A percentile compares a stretch with the other conserved stretches of the same genome.
Evolutionary conservation across 2,888 invertebrate genomes (phyloP).

Genomic region (Ptilodon capucinus): DNA sequence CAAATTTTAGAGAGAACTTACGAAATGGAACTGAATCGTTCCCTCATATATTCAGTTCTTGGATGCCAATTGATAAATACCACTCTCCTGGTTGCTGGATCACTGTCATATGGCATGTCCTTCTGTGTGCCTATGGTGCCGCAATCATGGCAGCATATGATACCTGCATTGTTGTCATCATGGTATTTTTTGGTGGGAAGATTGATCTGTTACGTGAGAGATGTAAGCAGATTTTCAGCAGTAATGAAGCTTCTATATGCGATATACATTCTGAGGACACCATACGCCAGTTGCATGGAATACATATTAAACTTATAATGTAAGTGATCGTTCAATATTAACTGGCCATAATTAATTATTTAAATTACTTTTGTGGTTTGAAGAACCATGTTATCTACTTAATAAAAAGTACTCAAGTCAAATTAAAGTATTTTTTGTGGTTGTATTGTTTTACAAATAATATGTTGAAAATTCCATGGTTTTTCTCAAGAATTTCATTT

Average conservation of each 20-base stretch:
- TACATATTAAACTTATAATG: conserved; percentile 57
- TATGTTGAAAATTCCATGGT: too few species aligned
- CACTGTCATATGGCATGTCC: conserved; percentile 54
- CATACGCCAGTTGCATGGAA: conserved; percentile 51
- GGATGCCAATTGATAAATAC: conserved; percentile 68
- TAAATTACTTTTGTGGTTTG: neutral
- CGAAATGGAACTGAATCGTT: conserved; percentile 57
- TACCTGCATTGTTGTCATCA: conserved; percentile 51
- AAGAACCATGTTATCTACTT: too few species aligned
- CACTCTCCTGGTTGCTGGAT: conserved; percentile 61
- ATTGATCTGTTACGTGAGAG: conserved; percentile 59
- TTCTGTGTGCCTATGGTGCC: conserved; percentile 54
- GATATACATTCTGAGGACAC: conserved; percentile 35
- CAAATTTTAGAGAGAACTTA: conserved; percentile 47
- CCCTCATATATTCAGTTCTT: conserved; percentile 70
- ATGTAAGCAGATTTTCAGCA: conserved; percentile 55
- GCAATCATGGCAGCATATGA: conserved; percentile 61
- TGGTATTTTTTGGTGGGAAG: conserved; percentile 70
- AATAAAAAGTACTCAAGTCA: too few species aligned
- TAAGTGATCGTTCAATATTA: conserved; percentile 37
- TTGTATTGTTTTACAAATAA: too few species aligned
- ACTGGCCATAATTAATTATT: neutral
- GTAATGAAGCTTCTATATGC: conserved; percentile 21
- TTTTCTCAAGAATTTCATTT: too few species aligned
- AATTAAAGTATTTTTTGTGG: too few species aligned